phyloP scores from a whole-genome alignment of 2,888 invertebrate species.

The Eupithecia pulchellata region DNA sequence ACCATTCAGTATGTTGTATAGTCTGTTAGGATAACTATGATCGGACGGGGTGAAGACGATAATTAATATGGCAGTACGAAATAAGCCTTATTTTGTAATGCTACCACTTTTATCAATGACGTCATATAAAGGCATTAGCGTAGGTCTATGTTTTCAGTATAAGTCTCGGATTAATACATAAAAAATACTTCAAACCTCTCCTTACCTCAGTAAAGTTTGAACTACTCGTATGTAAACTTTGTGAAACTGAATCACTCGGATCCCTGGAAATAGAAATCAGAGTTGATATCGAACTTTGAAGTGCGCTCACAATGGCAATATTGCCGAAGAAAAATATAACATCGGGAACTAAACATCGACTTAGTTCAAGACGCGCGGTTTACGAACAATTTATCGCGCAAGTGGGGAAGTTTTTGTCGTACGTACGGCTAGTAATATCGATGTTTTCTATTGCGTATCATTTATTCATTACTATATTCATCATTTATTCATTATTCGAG shows the following conservation, averaged over 20 bases:
- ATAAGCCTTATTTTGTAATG: no score
- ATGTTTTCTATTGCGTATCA: neutral
- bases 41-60: no score
- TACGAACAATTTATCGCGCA: slow-evolving; percentile 7
- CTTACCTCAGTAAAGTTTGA: neutral
- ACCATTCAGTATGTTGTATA: no score
- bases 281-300: slow-evolving; percentile 38
- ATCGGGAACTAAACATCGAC: slow-evolving; percentile 39
- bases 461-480: slow-evolving; percentile 1
- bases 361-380: slow-evolving; percentile 37
- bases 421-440: neutral
- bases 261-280: slow-evolving; percentile 21
- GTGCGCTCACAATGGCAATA: slow-evolving; percentile 39
- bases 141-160: no score
- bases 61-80: no score
- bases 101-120: no score
- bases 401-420: slow-evolving; percentile 2
- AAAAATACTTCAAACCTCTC: neutral
- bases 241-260: slow-evolving; percentile 11
- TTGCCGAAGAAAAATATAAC: slow-evolving; percentile 41
- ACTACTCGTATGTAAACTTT: neutral
- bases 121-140: no score
- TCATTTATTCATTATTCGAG: no score
- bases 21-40: no score
- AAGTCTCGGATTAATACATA: no score